Evolutionary conservation across 2,888 invertebrate genomes (phyloP).

Genomic region (Smittia sp.): DNA sequence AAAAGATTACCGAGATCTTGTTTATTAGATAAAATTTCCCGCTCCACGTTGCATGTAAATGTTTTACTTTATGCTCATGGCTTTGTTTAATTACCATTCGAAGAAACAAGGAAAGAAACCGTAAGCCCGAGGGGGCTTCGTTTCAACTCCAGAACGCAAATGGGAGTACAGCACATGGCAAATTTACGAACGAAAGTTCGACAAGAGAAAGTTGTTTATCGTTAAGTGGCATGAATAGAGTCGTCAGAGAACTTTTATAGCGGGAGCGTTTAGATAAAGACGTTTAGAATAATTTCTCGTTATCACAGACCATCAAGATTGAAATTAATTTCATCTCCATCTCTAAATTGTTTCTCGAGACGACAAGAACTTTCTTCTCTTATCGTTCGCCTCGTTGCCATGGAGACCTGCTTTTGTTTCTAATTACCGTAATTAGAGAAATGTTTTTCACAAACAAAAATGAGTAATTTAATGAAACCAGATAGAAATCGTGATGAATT

Average conservation of each 20-base stretch:
- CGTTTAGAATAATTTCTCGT: background rate
- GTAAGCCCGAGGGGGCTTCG: background rate
- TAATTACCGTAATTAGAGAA: conserved; percentile 36
- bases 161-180: conserved; percentile 32
- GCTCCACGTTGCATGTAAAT: conserved; percentile 41
- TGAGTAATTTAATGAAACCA: conserved; percentile 31
- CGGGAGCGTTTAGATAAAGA: conserved; percentile 20
- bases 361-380: background rate
- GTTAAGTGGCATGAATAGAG: background rate
- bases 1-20: conserved; percentile 40
- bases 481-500: background rate
- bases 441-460: conserved; percentile 17
- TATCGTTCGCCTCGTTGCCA: background rate
- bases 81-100: conserved; percentile 34
- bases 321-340: background rate
- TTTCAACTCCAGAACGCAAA: background rate
- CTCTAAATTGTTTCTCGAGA: conserved; percentile 26
- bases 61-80: conserved; percentile 27
- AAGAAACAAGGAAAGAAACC: conserved; percentile 27
- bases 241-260: background rate
- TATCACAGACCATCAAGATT: conserved; percentile 19
- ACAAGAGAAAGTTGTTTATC: background rate
- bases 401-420: conserved; percentile 29
- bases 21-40: conserved; percentile 38
- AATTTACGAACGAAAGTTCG: conserved; percentile 19